Conservation (phyloP, 2,113 vertebrate species). For the Perognathus longimembris region DNA sequence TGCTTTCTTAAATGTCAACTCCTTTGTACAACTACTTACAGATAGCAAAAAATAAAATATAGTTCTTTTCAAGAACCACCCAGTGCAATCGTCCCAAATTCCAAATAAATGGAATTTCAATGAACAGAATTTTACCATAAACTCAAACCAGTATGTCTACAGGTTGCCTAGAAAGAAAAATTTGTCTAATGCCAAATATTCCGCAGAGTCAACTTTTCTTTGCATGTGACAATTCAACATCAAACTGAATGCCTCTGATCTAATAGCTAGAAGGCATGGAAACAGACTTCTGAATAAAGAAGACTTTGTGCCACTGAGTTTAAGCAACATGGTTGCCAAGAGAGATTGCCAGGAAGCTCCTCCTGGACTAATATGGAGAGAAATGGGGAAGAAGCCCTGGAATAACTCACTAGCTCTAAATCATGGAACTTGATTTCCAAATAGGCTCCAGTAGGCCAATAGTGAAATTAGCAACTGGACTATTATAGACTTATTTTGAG, state of each 20-base stretch:
- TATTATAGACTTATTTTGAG: constrained; percentile 42
- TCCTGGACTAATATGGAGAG: background rate
- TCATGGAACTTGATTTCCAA: background rate
- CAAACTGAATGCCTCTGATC: constrained; percentile 24
- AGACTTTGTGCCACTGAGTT: background rate
- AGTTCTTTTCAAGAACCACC: constrained; percentile 28
- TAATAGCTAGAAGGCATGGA: constrained; percentile 20
- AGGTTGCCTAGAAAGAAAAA: constrained; percentile 54
- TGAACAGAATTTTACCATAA: constrained; percentile 38
- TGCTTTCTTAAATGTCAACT: too few relatives aligned
- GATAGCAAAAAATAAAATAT: background rate
- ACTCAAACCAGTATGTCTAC: constrained; percentile 41
- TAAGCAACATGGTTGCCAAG: constrained; percentile 8
- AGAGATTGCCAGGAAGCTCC: constrained; percentile 55
- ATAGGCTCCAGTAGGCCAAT: background rate
- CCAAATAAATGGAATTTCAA: constrained; percentile 39
- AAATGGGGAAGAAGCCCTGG: background rate
- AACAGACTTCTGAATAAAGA: constrained; percentile 30
- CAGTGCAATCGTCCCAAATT: constrained; percentile 27
- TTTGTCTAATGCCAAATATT: constrained; percentile 34
- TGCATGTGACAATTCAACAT: constrained; percentile 27
- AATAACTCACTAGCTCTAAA: background rate
- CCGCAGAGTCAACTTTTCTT: background rate
- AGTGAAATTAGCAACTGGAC: constrained; percentile 44
- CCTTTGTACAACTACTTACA: too few relatives aligned